Evolutionary conservation across 2,113 vertebrate genomes (phyloP).

Genomic region (Melanostigma gelatinosum): DNA sequence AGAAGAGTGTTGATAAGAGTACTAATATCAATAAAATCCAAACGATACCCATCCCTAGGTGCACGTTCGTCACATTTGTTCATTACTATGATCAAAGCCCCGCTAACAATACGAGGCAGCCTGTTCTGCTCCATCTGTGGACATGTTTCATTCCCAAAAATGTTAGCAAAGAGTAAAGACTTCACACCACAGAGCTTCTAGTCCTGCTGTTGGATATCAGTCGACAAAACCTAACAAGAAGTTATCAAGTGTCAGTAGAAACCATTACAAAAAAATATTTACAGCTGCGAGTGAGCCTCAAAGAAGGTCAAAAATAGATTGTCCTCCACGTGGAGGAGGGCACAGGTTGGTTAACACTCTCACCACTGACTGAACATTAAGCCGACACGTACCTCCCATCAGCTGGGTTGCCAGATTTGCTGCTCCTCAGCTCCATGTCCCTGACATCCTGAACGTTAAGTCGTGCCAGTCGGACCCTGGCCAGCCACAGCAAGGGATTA

Average conservation of each 20-base stretch:
- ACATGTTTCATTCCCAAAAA: not conserved
- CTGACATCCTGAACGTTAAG: conserved; percentile 86
- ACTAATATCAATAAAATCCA: too few relatives aligned
- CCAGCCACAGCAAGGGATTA: conserved; percentile 89
- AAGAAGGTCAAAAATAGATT: too few relatives aligned
- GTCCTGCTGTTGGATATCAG: not conserved
- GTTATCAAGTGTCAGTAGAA: not conserved
- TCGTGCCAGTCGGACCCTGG: conserved; percentile 87
- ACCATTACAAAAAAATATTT: too few relatives aligned
- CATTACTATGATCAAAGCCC: too few relatives aligned
- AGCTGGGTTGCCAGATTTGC: not conserved
- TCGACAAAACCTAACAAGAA: not conserved
- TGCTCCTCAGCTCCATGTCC: conserved; percentile 79
- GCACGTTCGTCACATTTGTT: not conserved
- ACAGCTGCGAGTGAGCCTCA: too few relatives aligned
- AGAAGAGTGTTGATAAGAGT: too few relatives aligned
- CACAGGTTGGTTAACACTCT: not conserved
- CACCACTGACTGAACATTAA: not conserved
- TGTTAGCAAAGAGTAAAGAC: not conserved
- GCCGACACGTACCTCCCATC: conserved; percentile 65
- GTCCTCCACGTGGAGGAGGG: too few relatives aligned
- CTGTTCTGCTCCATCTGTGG: not conserved
- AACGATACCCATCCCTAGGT: too few relatives aligned
- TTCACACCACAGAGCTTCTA: not conserved
- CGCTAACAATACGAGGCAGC: not conserved